Conservation (phyloP, 2,888 invertebrate genomes). For the Acanthopleura granulata region DNA sequence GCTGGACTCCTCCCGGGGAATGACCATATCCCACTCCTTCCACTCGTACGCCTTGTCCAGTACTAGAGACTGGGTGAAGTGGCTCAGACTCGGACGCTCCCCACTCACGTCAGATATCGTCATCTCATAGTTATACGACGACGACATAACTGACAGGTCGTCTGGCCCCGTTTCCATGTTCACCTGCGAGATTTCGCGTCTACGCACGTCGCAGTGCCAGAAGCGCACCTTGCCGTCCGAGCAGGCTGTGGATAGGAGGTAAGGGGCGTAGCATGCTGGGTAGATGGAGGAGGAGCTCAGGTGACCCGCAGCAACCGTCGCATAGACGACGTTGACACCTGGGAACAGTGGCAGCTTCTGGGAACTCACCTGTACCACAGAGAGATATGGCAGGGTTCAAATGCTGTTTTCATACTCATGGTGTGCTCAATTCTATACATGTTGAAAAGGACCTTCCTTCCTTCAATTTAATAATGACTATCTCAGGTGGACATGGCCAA, state of each 20-base stretch:
- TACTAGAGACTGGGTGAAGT: constrained; percentile 33
- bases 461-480: background rate
- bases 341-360: constrained; percentile 89
- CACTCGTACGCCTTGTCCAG: constrained; percentile 76
- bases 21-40: constrained; percentile 91
- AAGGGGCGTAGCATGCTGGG: constrained; percentile 98
- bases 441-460: background rate
- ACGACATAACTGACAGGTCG: constrained; percentile 9
- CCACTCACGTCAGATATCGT: constrained; percentile 9
- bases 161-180: constrained; percentile 16
- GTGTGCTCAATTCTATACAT: too few relatives aligned
- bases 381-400: too few relatives aligned
- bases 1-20: constrained; percentile 75
- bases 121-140: constrained; percentile 17
- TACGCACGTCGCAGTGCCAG: constrained; percentile 61
- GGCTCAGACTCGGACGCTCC: background rate
- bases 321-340: constrained; percentile 92
- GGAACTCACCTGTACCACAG: constrained; percentile 81
- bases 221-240: constrained; percentile 86
- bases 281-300: constrained; percentile 97
- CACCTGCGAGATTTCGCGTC: background rate
- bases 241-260: constrained; percentile 95
- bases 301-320: constrained; percentile 95
- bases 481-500: background rate
- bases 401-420: too few relatives aligned